Evolutionary conservation across 2,113 vertebrate genomes (phyloP), one percentile per base, ranked within the genome.

Genomic region (Nycticryphes semicollaris): DNA sequence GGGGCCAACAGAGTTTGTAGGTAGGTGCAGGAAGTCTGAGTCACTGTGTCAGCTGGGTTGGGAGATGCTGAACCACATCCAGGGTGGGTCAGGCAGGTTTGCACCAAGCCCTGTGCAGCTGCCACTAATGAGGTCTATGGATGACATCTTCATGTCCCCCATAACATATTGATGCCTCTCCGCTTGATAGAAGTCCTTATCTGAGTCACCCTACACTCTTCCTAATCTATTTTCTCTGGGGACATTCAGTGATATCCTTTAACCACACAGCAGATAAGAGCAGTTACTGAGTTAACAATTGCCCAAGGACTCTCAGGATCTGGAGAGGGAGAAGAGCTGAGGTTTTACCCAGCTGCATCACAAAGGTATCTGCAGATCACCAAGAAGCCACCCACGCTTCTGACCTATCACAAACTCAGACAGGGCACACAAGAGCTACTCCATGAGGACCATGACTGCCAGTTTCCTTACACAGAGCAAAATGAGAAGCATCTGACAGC

Each of bases 401-500:
- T 47, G 35, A 56, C 24, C 7, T 4, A 10, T 33, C 35, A 37
- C 3, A 10, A 66, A 20, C 30, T 11, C 48, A 9, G 39, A 18
- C 4, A 28, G 56, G 25, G 8, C 43, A 56, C 28, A 6, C 12
- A 6, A 35, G 41, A 80, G 21, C 64, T 45, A 27, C 6, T 10
- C 30, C 14, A 6, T 3, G 20, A 62, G 25, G 6, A 39, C 21
- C 50, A 3, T 0, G 2, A 33, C 12, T 0, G 1, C 3, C 5
- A 59, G 25, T 45, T 84, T 8, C 35, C 47, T 16, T 39, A 24
- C 1, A 12, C 37, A 27, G 12, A 67, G 27, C 8, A 30, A 45
- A 75, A 22, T 10, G 17, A 73, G 67, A 62, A 80, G 27, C 39
- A 30, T 12, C n/a, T 16, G 43, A 41, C 6, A 7, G 33, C 22